Base-by-base conservation (phyloP, 2,797 vertebrate species). In the Myotis planiceps region DNA sequence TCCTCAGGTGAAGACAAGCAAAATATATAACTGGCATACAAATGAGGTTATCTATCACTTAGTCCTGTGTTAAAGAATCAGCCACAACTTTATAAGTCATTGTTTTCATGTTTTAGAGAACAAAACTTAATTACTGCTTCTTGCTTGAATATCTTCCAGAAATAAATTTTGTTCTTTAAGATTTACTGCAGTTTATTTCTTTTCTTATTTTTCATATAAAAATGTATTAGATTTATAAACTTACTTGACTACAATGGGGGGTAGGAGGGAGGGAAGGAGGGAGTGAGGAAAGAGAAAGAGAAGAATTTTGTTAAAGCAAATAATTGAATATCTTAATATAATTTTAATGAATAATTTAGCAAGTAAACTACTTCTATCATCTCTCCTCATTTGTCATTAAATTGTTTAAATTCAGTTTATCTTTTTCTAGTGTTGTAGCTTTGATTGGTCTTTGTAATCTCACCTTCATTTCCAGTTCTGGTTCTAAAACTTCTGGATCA, bases 351-450 rank as follows among this genome's bases (percentile, higher is more conserved):
- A n/a, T 18, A 37, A n/a, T 65, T 88, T 60, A 32, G 47, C 92
- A 85, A 27, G 1, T 21, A 66, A 3, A 45, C 12, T 1, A 68
- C 7, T 14, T 72, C 32, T n/a, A 80, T 16, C 32, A 25, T 34
- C 6, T 94, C 10, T 39, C 15, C 82, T 98, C 23, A 65, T 98
- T 98, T 74, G 96, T 99, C 96, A 88, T 97, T 97, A 94, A 99
- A 98, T 2, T 96, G 79, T 37, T 98, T 98, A 78, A 98, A 96
- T 99, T 99, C 97, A 99, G 98, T 95, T 99, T 99, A 0, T 99
- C 99, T 97, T 99, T 99, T 91, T 99, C 99, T 88, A 99, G 55
- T 45, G 98, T 98, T 78, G 97, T 96, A n/a, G 98, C 98, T 98
- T 99, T 99, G 3, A 99, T 98, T 90, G 98, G 98, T 71, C 99